These are phyloP conservation scores for Zaprionus tsacasi DNA, from an alignment of 1,140 invertebrate species.

Conservation along the genomic window DNA sequence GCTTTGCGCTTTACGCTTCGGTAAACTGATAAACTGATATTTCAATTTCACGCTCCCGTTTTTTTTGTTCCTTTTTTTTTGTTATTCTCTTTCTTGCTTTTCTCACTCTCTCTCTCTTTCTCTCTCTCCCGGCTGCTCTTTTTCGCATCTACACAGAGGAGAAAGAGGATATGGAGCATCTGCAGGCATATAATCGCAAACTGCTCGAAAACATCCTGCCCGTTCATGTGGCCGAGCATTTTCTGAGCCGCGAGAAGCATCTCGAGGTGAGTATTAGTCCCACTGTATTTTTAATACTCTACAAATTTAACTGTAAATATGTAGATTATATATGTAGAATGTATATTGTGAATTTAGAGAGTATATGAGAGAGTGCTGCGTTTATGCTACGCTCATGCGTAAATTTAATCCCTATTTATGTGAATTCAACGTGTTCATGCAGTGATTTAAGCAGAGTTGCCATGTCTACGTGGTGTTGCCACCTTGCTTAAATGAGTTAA, in stretches of 20 bases:
- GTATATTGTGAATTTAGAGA: not conserved
- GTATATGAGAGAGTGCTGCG: not conserved
- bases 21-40: conserved; percentile 79
- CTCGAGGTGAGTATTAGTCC: conserved; percentile 88
- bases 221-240: conserved; percentile 96
- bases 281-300: not conserved
- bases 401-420: too few relatives aligned
- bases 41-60: conserved; percentile 76
- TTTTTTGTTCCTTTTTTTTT: conserved; percentile 31
- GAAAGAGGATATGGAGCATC: conserved; percentile 97
- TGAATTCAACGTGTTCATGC: too few relatives aligned
- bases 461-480: too few relatives aligned
- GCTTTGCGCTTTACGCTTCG: conserved; percentile 48
- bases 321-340: not conserved
- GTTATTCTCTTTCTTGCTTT: conserved; percentile 27
- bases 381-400: not conserved
- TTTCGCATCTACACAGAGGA: conserved; percentile 87
- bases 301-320: not conserved
- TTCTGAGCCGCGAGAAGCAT: conserved; percentile 92
- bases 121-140: conserved; percentile 5
- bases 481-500: too few relatives aligned
- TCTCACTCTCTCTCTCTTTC: not conserved
- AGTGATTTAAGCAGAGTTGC: too few relatives aligned
- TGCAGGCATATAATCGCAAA: conserved; percentile 96
- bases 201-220: conserved; percentile 97